Evolutionary conservation across 53 echinoderm and acorn worm species (phyloP).

Genomic region (Antedon mediterranea): DNA sequence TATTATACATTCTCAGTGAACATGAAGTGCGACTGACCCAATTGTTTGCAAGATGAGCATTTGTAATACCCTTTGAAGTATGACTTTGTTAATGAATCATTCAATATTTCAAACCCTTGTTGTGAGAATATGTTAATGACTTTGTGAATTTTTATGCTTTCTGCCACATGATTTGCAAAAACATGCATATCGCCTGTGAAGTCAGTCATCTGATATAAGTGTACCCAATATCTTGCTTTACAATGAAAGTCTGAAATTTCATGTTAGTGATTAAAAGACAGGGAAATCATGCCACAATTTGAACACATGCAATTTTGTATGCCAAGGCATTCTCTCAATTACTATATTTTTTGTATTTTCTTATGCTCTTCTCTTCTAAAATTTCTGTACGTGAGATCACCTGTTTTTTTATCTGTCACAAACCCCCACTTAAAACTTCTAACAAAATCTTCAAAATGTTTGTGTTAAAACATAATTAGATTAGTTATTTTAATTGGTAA

Average conservation of each 20-base stretch:
- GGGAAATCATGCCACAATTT: constrained; percentile 16
- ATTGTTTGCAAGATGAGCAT: no score
- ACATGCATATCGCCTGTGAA: no score
- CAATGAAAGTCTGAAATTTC: no score
- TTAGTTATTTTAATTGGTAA: constrained; percentile 5
- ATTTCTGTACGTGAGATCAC: constrained; percentile 13
- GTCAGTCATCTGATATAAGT: neutral
- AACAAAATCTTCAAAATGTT: constrained; percentile 12
- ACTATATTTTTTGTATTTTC: constrained; percentile 9
- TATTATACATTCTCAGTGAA: no score
- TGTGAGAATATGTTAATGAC: neutral
- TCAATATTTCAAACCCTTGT: constrained; percentile 24
- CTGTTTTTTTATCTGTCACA: constrained; percentile 6
- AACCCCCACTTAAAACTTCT: constrained; percentile 14
- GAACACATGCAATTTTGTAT: constrained; percentile 14
- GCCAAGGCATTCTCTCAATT: constrained; percentile 5
- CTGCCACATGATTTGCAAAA: no score
- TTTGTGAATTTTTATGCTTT: neutral
- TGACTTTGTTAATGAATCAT: constrained; percentile 28
- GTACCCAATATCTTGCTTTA: neutral
- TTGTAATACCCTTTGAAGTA: no score
- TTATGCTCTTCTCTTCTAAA: constrained; percentile 11
- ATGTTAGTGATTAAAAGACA: constrained; percentile 10
- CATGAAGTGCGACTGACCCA: no score
- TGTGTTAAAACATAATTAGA: constrained; percentile 18